phyloP scores from a whole-genome alignment of 2,888 invertebrate species.

The Lasioglossum pauxillum region DNA sequence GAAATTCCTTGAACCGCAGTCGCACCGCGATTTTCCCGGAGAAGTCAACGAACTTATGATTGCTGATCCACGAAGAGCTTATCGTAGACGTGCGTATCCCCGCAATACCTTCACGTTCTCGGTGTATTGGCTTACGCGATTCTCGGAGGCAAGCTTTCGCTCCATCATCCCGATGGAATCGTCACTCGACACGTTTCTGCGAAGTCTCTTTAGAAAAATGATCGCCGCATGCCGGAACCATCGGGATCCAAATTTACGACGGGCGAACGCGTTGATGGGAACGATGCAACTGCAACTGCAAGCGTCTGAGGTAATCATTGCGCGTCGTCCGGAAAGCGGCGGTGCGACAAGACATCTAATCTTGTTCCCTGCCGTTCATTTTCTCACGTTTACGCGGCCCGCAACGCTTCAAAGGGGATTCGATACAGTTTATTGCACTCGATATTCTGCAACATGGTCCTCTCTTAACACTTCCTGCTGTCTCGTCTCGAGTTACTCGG shows the following conservation, averaged over 20 bases:
- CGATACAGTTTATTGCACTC: constrained; percentile 11
- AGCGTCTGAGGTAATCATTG: constrained; percentile 49
- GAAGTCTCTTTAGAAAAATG: background rate
- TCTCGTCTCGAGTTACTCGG: background rate
- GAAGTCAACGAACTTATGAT: constrained; percentile 47
- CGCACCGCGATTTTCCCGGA: constrained; percentile 52
- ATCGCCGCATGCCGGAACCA: constrained; percentile 47
- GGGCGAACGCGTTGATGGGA: constrained; percentile 32
- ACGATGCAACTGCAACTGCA: constrained; percentile 40
- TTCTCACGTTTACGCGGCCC: constrained; percentile 12
- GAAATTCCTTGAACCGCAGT: background rate
- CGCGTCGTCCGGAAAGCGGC: constrained; percentile 39
- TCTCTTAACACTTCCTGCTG: background rate
- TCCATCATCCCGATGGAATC: constrained; percentile 33
- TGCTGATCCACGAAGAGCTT: constrained; percentile 51
- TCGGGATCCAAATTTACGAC: constrained; percentile 69
- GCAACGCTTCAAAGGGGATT: constrained; percentile 1
- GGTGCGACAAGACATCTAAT: constrained; percentile 40
- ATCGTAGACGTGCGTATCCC: constrained; percentile 46
- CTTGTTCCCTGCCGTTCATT: constrained; percentile 30
- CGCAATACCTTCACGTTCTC: constrained; percentile 39
- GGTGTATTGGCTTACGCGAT: constrained; percentile 47
- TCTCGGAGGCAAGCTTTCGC: constrained; percentile 44
- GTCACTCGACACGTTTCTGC: background rate
- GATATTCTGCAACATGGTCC: constrained; percentile 2